Conservation (phyloP, 2,797 vertebrate species). For the Pseudotriccus pelzelni region DNA sequence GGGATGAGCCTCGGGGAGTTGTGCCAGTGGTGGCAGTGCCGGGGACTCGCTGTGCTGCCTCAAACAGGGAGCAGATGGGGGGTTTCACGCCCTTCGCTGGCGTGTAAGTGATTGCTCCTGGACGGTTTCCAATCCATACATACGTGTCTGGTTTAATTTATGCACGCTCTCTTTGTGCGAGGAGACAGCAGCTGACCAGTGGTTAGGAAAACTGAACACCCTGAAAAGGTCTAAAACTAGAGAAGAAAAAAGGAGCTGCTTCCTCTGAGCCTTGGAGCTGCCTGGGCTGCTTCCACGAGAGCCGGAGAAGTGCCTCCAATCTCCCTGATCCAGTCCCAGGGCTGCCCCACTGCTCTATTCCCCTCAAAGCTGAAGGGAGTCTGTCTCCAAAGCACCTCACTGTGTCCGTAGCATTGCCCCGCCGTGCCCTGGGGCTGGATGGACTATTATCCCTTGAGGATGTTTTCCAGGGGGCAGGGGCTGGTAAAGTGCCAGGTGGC, state of each 20-base stretch:
- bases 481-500: background rate
- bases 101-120: slow-evolving; percentile 24
- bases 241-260: slow-evolving; percentile 24
- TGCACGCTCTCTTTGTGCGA: background rate
- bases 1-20: background rate
- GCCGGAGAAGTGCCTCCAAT: background rate
- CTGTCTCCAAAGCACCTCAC: background rate
- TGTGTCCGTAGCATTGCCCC: rapidly evolving
- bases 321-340: rapidly evolving
- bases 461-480: background rate
- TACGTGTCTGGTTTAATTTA: slow-evolving; percentile 12
- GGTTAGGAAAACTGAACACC: background rate
- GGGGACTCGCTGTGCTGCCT: background rate
- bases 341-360: background rate
- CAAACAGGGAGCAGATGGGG: slow-evolving; percentile 4
- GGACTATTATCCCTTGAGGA: background rate
- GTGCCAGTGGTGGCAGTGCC: background rate
- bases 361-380: background rate
- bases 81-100: slow-evolving; percentile 18
- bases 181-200: slow-evolving; percentile 33
- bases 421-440: rapidly evolving
- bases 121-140: background rate
- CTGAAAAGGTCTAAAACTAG: slow-evolving; percentile 26
- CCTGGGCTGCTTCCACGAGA: background rate
- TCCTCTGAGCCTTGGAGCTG: background rate